Evolutionary conservation across 2,888 invertebrate species (phyloP), one percentile per base, ranked within the genome.

Genomic region (Laothoe populi): DNA sequence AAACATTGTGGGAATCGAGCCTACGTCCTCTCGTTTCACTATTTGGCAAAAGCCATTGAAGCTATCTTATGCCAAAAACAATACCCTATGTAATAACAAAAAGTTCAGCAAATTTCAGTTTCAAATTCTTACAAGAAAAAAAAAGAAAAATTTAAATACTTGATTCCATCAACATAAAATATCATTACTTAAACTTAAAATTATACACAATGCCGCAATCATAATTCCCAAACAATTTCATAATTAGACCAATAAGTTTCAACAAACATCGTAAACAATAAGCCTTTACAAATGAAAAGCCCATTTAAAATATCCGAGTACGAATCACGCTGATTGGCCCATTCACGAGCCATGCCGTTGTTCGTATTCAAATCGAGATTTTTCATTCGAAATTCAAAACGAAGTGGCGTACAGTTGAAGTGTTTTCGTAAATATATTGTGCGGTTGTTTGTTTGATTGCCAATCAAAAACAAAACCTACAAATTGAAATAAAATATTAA

Each of bases 261-360:
- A 48, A 38, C 19, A 57, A 57, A 57, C 46, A 57, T 40, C 8
- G 44, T 57, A 31, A 26, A 49, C 45, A 58, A 58, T 21, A 59
- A 62, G 26, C 16, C 42, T 35, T 3, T 53, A 62, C 26, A 62
- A 62, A 48, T 58, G 58, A 40, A 35, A 35, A 35, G 58, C 31
- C 60, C 40, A 58, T 58, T 64, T 53, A 53, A 59, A 59, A 45
- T 38, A 53, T 21, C 31, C 35, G 62, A 70, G 63, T 65, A 67
- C 59, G 72, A 76, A 82, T 83, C 79, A 68, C 61, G 23, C 65
- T 75, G 80, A 83, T 82, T 81, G 78, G 77, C 66, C 73, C 68
- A 75, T 80, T 78, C 72, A 78, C 70, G 70, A 66, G 35, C 19
- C 31, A 13, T 11, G 16, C 31, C 19, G 60, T 69, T 67, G 67